Conservation (phyloP, 2,113 vertebrate species). For the Labrus mixtus region DNA sequence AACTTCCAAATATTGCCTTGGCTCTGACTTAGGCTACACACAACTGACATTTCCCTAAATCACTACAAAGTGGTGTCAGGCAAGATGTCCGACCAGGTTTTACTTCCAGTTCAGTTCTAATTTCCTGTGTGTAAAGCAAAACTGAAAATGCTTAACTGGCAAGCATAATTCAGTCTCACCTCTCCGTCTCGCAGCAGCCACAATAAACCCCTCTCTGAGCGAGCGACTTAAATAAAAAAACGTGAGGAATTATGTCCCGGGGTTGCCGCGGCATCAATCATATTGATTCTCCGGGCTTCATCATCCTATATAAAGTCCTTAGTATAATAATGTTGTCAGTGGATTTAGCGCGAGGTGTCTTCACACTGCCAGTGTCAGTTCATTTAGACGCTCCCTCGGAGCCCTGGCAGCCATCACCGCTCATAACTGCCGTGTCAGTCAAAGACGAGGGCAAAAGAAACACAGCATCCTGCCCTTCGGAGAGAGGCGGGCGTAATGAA, state of each 20-base stretch:
- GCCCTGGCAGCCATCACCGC: constrained; percentile 76
- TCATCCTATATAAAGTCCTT: constrained; percentile 73
- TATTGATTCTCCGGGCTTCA: constrained; percentile 64
- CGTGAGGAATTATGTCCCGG: constrained; percentile 44
- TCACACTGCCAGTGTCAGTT: constrained; percentile 72
- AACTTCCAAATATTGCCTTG: not conserved
- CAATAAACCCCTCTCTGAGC: constrained; percentile 37
- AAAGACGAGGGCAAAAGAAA: constrained; percentile 54
- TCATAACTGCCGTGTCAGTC: constrained; percentile 82
- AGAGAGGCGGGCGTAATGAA: constrained; percentile 70
- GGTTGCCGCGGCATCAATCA: constrained; percentile 62
- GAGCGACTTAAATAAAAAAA: constrained; percentile 59
- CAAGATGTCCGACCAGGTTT: constrained; percentile 19
- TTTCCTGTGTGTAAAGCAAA: constrained; percentile 30
- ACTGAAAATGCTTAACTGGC: constrained; percentile 9
- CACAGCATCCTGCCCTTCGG: constrained; percentile 58
- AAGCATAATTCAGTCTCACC: constrained; percentile 27
- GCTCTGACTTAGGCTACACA: constrained; percentile 9
- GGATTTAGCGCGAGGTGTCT: constrained; percentile 71
- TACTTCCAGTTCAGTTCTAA: constrained; percentile 32
- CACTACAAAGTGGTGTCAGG: constrained; percentile 40
- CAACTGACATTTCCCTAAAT: constrained; percentile 53
- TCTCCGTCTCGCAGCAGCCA: constrained; percentile 33
- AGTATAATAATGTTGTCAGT: constrained; percentile 80
- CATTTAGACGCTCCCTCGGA: constrained; percentile 77